Evolutionary conservation across 2,113 vertebrate genomes (phyloP).

Genomic region (Poeciliopsis occidentalis): DNA sequence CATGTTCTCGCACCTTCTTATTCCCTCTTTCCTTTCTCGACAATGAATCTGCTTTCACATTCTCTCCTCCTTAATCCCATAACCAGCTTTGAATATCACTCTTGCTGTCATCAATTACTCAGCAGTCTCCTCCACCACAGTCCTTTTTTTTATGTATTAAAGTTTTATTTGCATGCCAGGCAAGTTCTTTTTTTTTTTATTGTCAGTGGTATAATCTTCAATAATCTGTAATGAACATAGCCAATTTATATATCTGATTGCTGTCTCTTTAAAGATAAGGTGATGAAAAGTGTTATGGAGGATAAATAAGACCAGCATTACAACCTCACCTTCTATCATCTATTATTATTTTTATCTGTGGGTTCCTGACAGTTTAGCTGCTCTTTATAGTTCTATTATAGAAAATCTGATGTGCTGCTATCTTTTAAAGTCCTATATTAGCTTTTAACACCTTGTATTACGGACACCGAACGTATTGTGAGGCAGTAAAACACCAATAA

Average conservation of each 20-base stretch:
- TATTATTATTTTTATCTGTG: not conserved
- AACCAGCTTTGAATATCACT: not conserved
- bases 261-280: not conserved
- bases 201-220: no score
- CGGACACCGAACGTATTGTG: conserved; percentile 9
- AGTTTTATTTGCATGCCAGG: no score
- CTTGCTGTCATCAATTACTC: not conserved
- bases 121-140: not conserved
- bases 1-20: conserved; percentile 48
- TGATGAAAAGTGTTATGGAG: not conserved
- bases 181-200: no score
- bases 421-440: conserved; percentile 42
- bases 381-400: conserved; percentile 22
- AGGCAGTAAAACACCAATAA: conserved; percentile 20
- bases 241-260: no score
- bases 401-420: conserved; percentile 31
- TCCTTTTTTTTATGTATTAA: no score
- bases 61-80: conserved; percentile 35
- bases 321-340: not conserved
- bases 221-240: no score
- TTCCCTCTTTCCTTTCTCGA: conserved; percentile 22
- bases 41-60: conserved; percentile 29
- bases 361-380: not conserved
- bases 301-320: not conserved
- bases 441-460: conserved; percentile 9